Conservation (phyloP, 2,888 invertebrate species). For the Acrobasis suavella region DNA sequence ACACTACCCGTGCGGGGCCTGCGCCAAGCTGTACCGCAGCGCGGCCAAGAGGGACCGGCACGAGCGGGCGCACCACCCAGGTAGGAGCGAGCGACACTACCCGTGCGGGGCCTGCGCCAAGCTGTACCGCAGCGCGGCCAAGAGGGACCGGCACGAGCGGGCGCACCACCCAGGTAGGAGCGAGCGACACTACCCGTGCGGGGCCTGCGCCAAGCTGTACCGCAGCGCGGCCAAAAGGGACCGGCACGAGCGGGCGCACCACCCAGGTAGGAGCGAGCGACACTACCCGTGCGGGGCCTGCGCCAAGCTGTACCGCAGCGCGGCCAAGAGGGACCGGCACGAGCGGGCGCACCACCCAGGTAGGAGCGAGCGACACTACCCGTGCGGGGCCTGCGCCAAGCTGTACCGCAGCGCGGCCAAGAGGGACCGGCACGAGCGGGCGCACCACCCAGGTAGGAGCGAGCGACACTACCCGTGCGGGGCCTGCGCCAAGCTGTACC, state of each 20-base stretch:
- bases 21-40: conserved; percentile 92
- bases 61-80: conserved; percentile 92
- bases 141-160: too few species aligned
- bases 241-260: conserved; percentile 90
- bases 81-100: conserved; percentile 47
- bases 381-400: conserved; percentile 92
- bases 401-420: conserved; percentile 93
- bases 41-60: conserved; percentile 92
- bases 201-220: conserved; percentile 92
- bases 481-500: too few species aligned
- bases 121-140: too few species aligned
- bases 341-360: too few species aligned
- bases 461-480: too few species aligned
- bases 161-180: conserved; percentile 39
- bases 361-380: conserved; percentile 86
- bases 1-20: conserved; percentile 92
- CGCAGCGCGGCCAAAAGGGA: conserved; percentile 93
- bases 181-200: conserved; percentile 91
- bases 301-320: too few species aligned
- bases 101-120: too few species aligned
- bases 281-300: too few species aligned
- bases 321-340: too few species aligned
- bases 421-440: conserved; percentile 90
- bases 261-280: conserved; percentile 84
- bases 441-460: conserved; percentile 90